Evolutionary conservation across 2,888 invertebrate species (phyloP), one percentile per base, ranked within the genome.

Genomic region (Mythimna vitellina): DNA sequence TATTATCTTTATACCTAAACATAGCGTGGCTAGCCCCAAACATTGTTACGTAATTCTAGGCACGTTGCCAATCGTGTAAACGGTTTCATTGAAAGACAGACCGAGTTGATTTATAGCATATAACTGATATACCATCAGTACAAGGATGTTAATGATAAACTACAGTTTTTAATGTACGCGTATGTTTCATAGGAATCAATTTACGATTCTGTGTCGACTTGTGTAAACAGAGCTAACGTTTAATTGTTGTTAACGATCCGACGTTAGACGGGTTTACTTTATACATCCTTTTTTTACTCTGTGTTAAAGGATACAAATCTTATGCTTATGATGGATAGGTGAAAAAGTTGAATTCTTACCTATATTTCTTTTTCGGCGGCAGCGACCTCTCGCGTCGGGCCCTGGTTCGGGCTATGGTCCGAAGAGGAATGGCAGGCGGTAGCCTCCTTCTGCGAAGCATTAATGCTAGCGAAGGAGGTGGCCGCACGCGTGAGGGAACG

Each of bases 51-150:
- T 64, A 78, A 70, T 71, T 62, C 61, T 54, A 70, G 85, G 82
- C 85, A 78, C 70, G 65, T 22, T 82, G 85, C 85, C 85, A 85
- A 78, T 56, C 35, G 64, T 71, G 69, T 73, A 69, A 80, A 78
- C 72, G 62, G 66, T 80, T 62, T 73, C 72, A 83, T 83, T 80
- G 74, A 78, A 78, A 80, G 78, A 80, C 81, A 66, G 56, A 49
- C 35, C 61, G 42, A 69, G 58, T 70, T 82, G 76, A 83, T 83
- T 83, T 83, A 83, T 73, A 70, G 72, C 60, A 61, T 62, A 70
- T 80, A 81, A 78, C 78, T 72, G 62, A 78, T 75, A 70, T 68
- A 70, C 64, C 49, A 66, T 75, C 61, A 64, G 68, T 69, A 73
- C 67, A 67, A 42, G 65, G 73, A 68, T 76, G 70, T 76, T 58